These are phyloP conservation scores for Varanus salvator DNA, from an alignment of 2,113 vertebrate genomes.

Conservation along the genomic window DNA sequence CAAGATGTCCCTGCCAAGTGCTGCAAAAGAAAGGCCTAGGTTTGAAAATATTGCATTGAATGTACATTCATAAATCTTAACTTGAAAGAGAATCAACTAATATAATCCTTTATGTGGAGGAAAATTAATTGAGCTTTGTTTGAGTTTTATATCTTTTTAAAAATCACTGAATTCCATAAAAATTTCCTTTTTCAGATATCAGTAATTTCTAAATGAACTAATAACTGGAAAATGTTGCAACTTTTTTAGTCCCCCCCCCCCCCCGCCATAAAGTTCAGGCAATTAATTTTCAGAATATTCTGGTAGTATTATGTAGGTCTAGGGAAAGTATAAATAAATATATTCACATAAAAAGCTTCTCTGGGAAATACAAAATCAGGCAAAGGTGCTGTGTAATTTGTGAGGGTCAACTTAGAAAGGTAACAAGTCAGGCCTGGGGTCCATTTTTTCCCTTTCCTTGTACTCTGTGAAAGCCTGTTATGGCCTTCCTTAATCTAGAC, in stretches of 20 bases:
- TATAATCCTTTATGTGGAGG: background rate
- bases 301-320: background rate
- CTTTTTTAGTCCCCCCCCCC: background rate
- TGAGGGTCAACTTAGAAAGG: background rate
- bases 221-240: background rate
- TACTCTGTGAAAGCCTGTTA: background rate
- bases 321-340: background rate
- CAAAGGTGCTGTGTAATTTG: background rate
- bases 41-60: too few relatives aligned
- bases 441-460: background rate
- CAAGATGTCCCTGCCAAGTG: too few relatives aligned
- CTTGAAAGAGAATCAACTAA: background rate
- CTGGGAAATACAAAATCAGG: background rate
- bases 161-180: conserved; percentile 11
- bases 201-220: conserved; percentile 17
- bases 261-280: background rate
- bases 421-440: background rate
- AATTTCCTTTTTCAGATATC: background rate
- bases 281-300: conserved; percentile 4
- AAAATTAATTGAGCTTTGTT: background rate
- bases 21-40: too few relatives aligned
- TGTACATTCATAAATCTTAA: background rate
- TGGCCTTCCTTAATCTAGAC: background rate
- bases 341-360: background rate
- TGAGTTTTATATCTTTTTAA: background rate